These are phyloP conservation scores for Emmelina monodactyla DNA, from an alignment of 2,888 invertebrate species.

Conservation along the genomic window DNA sequence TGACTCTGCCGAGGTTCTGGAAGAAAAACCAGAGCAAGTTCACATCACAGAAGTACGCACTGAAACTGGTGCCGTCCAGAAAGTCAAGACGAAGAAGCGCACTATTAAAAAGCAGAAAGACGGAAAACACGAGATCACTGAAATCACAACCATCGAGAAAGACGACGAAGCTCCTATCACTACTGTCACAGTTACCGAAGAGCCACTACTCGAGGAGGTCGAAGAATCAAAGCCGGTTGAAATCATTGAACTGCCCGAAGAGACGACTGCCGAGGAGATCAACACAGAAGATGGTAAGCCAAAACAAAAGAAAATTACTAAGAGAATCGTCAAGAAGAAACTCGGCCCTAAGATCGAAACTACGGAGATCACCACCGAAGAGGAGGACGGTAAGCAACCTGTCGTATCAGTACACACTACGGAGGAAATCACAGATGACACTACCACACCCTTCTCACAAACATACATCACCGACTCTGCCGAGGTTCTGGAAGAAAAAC, in stretches of 20 bases:
- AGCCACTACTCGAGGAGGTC: constrained; percentile 17
- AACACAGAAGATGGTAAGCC: constrained; percentile 23
- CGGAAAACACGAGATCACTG: constrained; percentile 8
- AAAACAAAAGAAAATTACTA: constrained; percentile 18
- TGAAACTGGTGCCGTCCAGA: constrained; percentile 15
- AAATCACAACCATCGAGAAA: constrained; percentile 29
- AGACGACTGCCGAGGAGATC: constrained; percentile 23
- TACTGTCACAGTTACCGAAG: constrained; percentile 12
- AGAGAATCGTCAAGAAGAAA: constrained; percentile 18
- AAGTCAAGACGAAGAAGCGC: constrained; percentile 24
- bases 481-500: constrained; percentile 24
- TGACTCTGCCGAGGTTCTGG: constrained; percentile 21
- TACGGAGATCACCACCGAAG: constrained; percentile 26
- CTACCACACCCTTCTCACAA: constrained; percentile 15
- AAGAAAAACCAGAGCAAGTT: constrained; percentile 30
- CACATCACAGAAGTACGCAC: constrained; percentile 28
- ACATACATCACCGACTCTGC: constrained; percentile 14
- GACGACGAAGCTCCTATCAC: constrained; percentile 32
- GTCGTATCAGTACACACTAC: constrained; percentile 10
- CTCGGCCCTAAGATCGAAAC: constrained; percentile 28
- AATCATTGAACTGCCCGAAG: constrained; percentile 26
- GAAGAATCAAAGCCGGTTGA: constrained; percentile 19
- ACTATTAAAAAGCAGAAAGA: constrained; percentile 10
- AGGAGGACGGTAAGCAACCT: constrained; percentile 19
- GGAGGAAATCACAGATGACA: constrained; percentile 12